phyloP scores from a whole-genome alignment of 2,888 invertebrate species.

The Lucinisca nassula region DNA sequence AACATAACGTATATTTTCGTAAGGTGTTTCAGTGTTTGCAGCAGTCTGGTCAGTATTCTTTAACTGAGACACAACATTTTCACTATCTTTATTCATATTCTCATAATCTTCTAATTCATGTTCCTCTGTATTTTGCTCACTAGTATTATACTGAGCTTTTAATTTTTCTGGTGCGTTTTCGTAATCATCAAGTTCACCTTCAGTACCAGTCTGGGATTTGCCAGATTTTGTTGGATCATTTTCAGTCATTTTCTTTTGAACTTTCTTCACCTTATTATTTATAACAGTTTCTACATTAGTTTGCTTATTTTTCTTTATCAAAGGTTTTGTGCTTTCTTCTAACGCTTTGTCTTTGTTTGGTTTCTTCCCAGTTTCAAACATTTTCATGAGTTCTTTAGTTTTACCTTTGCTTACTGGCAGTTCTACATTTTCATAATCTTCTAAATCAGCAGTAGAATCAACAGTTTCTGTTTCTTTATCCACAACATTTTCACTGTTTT shows the following conservation, averaged over 20 bases:
- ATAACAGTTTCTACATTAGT: not conserved
- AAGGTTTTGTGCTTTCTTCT: too few species aligned
- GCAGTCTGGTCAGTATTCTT: not conserved
- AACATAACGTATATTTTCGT: constrained; percentile 24
- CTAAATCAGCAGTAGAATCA: not conserved
- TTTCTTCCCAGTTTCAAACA: not conserved
- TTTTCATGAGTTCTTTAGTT: not conserved
- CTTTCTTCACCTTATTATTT: too few species aligned
- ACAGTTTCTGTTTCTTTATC: too few species aligned
- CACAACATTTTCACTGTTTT: not conserved
- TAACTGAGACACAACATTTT: constrained; percentile 14
- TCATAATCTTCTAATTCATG: constrained; percentile 17
- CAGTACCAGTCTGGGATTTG: not conserved
- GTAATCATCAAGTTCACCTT: not conserved
- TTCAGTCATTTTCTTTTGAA: too few species aligned
- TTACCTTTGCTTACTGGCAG: not conserved
- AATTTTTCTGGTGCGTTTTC: constrained; percentile 2
- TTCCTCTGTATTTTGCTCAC: not conserved
- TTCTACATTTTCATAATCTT: not conserved
- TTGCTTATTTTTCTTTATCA: too few species aligned
- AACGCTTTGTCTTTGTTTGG: too few species aligned
- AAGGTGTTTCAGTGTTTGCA: not conserved
- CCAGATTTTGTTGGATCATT: not conserved
- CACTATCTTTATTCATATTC: constrained; percentile 7
- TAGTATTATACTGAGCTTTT: not conserved